Conservation (phyloP, 2,113 vertebrate genomes). For the Rhynchomys soricoides region DNA sequence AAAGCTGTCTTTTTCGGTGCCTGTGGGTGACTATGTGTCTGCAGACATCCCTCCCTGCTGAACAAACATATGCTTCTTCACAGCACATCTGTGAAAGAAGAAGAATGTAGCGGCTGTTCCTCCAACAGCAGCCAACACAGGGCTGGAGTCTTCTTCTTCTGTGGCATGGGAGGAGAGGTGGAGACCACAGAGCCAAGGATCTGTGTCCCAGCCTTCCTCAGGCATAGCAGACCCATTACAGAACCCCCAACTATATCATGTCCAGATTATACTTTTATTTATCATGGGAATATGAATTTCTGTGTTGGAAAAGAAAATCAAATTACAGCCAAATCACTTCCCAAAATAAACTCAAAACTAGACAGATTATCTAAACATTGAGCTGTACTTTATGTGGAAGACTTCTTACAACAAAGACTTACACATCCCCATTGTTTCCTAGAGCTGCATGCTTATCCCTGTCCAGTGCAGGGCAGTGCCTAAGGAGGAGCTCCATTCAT, state of each 20-base stretch:
- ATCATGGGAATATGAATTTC: not conserved
- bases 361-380: not conserved
- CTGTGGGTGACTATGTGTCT: slow-evolving; percentile 54
- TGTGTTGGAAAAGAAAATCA: not conserved
- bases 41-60: not conserved
- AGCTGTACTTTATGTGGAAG: not conserved
- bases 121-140: too few relatives aligned
- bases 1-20: slow-evolving; percentile 46
- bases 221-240: not conserved
- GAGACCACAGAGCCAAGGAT: not conserved
- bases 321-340: not conserved
- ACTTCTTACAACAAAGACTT: not conserved
- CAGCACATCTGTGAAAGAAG: not conserved
- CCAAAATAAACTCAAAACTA: not conserved
- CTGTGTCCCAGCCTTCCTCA: not conserved
- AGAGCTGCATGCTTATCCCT: not conserved
- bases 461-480: not conserved
- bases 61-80: not conserved
- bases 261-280: slow-evolving; percentile 42
- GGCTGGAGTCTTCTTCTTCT: not conserved
- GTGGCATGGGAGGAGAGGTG: not conserved
- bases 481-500: not conserved
- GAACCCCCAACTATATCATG: not conserved
- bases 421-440: not conserved
- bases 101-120: not conserved